These are phyloP conservation scores for Exephanes ischioxanthus DNA, from an alignment of 2,888 invertebrate genomes.

Conservation along the genomic window DNA sequence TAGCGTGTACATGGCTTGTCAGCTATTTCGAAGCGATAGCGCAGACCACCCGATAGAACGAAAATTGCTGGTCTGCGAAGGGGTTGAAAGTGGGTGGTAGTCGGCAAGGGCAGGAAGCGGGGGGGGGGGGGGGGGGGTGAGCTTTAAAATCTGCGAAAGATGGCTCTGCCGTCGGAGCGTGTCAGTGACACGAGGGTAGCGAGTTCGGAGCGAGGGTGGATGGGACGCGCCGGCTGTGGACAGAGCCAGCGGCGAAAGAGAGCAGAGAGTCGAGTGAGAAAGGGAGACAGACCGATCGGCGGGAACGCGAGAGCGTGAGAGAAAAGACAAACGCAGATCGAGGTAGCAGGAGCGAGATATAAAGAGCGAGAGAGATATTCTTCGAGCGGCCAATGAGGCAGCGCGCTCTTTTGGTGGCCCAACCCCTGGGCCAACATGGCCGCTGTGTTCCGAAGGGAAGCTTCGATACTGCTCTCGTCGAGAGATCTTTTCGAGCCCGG, in stretches of 20 bases:
- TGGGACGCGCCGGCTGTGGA: conserved; percentile 27
- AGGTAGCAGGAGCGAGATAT: conserved; percentile 63
- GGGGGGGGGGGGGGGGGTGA: conserved; percentile 33
- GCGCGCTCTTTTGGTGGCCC: conserved; percentile 82
- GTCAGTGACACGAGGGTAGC: conserved; percentile 45
- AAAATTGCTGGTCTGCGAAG: conserved; percentile 47
- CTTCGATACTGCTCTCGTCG: conserved; percentile 77
- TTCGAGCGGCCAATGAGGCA: conserved; percentile 81
- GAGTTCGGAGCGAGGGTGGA: conserved; percentile 24
- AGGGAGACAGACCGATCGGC: conserved; percentile 17
- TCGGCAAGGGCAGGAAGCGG: neutral
- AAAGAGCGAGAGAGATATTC: conserved; percentile 65
- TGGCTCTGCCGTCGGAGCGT: conserved; percentile 63
- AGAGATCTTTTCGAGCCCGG: conserved; percentile 70
- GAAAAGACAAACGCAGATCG: conserved; percentile 43
- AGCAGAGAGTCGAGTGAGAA: conserved; percentile 14
- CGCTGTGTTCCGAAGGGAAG: conserved; percentile 79
- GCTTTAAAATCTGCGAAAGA: conserved; percentile 58
- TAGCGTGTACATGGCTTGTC: conserved; percentile 22
- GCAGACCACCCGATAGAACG: conserved; percentile 43
- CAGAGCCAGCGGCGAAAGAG: conserved; percentile 48
- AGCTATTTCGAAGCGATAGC: conserved; percentile 46
- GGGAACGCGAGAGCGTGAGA: conserved; percentile 25
- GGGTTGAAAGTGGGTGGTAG: conserved; percentile 13
- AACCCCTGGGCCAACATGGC: conserved; percentile 84